phyloP scores from a whole-genome alignment of 2,113 vertebrate species.

The Leptocoma aspasia region DNA sequence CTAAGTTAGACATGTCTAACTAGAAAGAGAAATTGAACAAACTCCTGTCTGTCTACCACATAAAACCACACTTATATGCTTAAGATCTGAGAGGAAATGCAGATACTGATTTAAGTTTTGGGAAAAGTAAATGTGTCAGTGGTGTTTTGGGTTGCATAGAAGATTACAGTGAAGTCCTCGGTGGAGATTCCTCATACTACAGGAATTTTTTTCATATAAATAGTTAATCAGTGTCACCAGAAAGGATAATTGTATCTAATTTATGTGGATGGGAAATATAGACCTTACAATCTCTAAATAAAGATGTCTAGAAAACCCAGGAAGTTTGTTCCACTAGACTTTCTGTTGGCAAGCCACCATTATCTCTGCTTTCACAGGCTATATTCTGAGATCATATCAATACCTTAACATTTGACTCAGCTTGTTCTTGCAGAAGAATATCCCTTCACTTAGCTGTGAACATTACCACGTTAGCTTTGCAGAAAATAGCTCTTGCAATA shows the following conservation, averaged over 20 bases:
- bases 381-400: not conserved
- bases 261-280: not conserved
- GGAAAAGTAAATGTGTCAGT: not conserved
- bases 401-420: not conserved
- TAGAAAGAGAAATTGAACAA: not conserved
- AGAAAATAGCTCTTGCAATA: not conserved
- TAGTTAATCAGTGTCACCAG: not conserved
- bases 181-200: not conserved
- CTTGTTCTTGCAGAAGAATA: not conserved
- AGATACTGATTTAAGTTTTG: not conserved
- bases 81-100: not conserved
- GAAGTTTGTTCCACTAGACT: not conserved
- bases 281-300: not conserved
- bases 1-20: not conserved
- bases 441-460: not conserved
- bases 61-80: not conserved
- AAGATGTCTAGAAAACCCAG: not conserved
- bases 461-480: not conserved
- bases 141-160: not conserved
- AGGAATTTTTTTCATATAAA: not conserved
- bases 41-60: not conserved
- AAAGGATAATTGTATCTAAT: not conserved
- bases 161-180: not conserved
- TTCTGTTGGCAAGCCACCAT: not conserved
- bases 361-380: not conserved